Percentiles rank a stretch among this genome's conserved stretches.
These are phyloP conservation scores for Clitarchus hookeri DNA, from an alignment of 2,888 invertebrate species.

Conservation along the genomic window DNA sequence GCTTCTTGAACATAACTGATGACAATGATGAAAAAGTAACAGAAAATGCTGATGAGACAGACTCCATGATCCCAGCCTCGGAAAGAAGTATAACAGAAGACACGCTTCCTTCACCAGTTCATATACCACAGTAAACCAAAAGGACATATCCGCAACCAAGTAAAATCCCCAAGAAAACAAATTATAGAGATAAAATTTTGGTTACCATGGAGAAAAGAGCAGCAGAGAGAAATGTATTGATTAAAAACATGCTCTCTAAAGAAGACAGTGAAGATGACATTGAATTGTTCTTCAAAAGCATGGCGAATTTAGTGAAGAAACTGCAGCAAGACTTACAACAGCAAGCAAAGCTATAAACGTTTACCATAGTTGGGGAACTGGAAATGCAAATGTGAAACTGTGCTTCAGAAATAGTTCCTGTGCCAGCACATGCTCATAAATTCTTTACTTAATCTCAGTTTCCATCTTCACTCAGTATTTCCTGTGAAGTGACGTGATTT, in stretches of 20 bases:
- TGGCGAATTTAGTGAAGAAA: constrained; percentile 37
- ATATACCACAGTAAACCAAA: not conserved
- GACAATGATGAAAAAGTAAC: not conserved
- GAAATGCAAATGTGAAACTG: too few relatives aligned
- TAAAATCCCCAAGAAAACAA: not conserved
- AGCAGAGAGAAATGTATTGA: constrained; percentile 17
- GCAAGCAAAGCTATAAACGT: too few relatives aligned
- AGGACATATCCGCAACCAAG: not conserved
- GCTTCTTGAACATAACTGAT: constrained; percentile 8
- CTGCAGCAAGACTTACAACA: constrained; percentile 32
- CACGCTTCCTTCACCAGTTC: not conserved
- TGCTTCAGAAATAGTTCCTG: too few relatives aligned
- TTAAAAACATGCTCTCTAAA: constrained; percentile 19
- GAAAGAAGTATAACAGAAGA: not conserved
- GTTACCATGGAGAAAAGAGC: constrained; percentile 18
- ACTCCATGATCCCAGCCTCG: not conserved
- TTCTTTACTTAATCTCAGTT: too few relatives aligned
- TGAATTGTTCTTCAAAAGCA: constrained; percentile 40
- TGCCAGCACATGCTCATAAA: too few relatives aligned
- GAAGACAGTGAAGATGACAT: constrained; percentile 33
- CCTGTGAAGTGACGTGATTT: too few relatives aligned
- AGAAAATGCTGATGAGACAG: not conserved
- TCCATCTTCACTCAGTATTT: too few relatives aligned
- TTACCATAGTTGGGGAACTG: too few relatives aligned
- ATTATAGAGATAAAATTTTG: constrained; percentile 23